Percentiles rank a stretch among this genome's conserved stretches.
phyloP scores from a whole-genome alignment of 1,140 invertebrate species.

The Oncopeltus fasciatus region DNA sequence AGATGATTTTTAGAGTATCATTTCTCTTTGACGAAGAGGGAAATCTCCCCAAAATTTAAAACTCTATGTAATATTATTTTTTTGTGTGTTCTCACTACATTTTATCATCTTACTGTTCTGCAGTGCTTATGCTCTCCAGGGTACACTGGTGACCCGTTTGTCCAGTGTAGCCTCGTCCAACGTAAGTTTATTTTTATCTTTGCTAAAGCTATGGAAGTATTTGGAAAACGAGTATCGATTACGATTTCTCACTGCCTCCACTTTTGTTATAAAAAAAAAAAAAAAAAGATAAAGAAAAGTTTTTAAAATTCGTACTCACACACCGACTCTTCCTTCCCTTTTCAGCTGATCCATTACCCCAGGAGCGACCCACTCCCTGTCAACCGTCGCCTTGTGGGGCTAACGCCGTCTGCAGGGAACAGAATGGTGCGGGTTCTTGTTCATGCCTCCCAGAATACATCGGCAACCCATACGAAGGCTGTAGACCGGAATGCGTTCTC shows the following conservation, averaged over 20 bases:
- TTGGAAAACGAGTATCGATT: no score
- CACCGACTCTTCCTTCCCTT: slow-evolving; percentile 10
- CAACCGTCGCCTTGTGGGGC: slow-evolving; percentile 37
- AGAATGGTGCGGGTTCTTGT: slow-evolving; percentile 31
- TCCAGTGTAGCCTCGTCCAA: slow-evolving; percentile 40
- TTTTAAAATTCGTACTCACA: background rate
- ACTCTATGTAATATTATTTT: no score
- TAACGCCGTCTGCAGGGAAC: slow-evolving; percentile 32
- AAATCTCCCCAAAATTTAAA: no score
- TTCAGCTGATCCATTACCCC: slow-evolving; percentile 27
- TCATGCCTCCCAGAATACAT: slow-evolving; percentile 47
- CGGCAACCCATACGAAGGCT: slow-evolving; percentile 54
- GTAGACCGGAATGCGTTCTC: slow-evolving; percentile 57
- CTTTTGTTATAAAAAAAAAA: no score
- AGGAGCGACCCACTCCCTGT: slow-evolving; percentile 31
- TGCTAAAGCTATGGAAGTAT: background rate
- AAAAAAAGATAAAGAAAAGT: no score
- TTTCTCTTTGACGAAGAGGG: no score
- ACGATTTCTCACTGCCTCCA: background rate
- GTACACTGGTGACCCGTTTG: slow-evolving; percentile 58
- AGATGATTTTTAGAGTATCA: no score
- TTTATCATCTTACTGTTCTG: no score
- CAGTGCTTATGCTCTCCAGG: slow-evolving; percentile 48
- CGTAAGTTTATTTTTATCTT: slow-evolving; percentile 32
- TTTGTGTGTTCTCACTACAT: no score